Evolutionary conservation across 1,140 invertebrate species (phyloP), one percentile per base, ranked within the genome.

Genomic region (Danaus melanippus): DNA sequence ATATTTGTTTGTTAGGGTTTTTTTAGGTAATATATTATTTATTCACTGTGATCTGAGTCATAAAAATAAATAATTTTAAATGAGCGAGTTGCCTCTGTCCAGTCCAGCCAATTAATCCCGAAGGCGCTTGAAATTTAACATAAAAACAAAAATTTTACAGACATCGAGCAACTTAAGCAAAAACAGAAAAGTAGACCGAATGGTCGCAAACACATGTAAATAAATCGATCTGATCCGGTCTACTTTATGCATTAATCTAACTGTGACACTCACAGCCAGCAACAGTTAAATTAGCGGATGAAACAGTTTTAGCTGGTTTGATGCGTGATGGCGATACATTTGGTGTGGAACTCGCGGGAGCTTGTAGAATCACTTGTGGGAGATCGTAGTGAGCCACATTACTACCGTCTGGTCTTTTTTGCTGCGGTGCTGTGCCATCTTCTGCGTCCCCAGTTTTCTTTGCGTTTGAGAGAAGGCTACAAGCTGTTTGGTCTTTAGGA

Each of bases 361-460:
- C 90, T 90, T 92, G 90, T 87, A 92, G 91, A 82, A 92, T 91
- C 89, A 92, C 90, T 89, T 91, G 90, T 86, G 92, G 91, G 72
- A 90, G 88, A 73, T 83, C 83, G 74, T 79, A 86, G 61, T 80
- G 79, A 76, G 68, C 86, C 71, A 79, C 79, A 67, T 64, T 80
- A 88, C 86, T 79, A 89, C 89, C 88, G 87, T 89, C 89, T 71
- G 72, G 67, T 89, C 84, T 89, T 56, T 75, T 81, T 63, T 66
- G 80, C 70, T 81, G 15, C 15, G 15, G 83, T 66, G 64, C 79
- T 73, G 77, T 71, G 67, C 83, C 78, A 69, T 84, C 86, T 64
- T 78, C 76, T 42, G 68, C 66, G 46, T 79, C 79, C 44, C 62
- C 73, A 52, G 60, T 42, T 61, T 79, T 81, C 78, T 80, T 83